Evolutionary conservation across 1,140 invertebrate species (phyloP), one percentile per base, ranked within the genome.

Genomic region (Campodea augens): DNA sequence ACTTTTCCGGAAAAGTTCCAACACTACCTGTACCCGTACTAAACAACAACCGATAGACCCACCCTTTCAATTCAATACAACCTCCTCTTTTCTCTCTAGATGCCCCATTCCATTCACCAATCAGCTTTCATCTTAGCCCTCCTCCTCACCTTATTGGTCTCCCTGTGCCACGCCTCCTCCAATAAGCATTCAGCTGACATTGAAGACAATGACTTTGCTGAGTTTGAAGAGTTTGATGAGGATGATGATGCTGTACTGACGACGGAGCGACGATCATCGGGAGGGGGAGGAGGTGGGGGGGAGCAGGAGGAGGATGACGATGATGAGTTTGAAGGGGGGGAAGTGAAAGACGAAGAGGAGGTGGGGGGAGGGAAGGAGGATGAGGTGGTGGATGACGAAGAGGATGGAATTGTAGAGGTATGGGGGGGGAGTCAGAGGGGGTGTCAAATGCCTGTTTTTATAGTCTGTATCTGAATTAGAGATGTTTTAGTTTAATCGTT

Each of bases 151-250:
- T 25, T 24, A 39, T 2, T 22, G 18, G 23, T 22, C n/a, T 19
- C 12, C 5, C 22, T 18, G 1, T 25, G 13, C 22, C 13, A 2
- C 20, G 15, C 24, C 5, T 60, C 61, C 5, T 64, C 63, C 20
- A 63, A 62, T 1, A 66, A 66, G 42, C 72, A 62, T 40, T 60
- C 67, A 22, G 71, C 77, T 48, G 75, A 75, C 44, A 58, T 70
- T 1, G 78, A 83, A 51, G 87, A 92, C 58, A 90, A 91, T 72
- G 90, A 95, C 55, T 96, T 95, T 72, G 89, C 89, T 1, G 90
- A 95, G 62, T 96, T 95, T 68, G 90, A 95, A 63, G 86, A 93
- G 55, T 85, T 88, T 62, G 83, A 87, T 52, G 69, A 73, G 2
- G 76, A 79, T 40, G 74, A 77, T 52, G 71, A 70, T 18, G 58